Evolutionary conservation across 1,140 invertebrate genomes (phyloP).

Genomic region (Luehdorfia chinensis): DNA sequence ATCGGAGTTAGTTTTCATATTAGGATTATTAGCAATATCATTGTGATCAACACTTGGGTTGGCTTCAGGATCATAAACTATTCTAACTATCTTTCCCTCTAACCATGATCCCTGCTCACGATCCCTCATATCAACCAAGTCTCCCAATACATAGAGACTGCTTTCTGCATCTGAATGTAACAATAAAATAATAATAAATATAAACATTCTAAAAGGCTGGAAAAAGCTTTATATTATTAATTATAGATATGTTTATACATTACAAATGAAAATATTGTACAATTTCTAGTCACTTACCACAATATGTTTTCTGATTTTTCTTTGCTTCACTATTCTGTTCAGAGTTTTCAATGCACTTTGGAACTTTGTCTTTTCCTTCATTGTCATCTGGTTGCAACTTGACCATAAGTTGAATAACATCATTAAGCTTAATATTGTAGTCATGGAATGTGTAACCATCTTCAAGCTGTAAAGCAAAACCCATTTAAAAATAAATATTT

Average conservation of each 20-base stretch:
- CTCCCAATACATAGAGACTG: conserved; percentile 80
- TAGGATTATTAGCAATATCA: conserved; percentile 11
- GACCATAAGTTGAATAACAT: conserved; percentile 86
- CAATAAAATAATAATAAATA: conserved; percentile 19
- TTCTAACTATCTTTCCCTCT: conserved; percentile 78
- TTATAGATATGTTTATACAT: background rate
- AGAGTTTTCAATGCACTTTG: too few relatives aligned
- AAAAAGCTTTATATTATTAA: background rate
- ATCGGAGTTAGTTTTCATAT: conserved; percentile 23
- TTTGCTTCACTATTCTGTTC: too few relatives aligned
- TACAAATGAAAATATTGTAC: too few relatives aligned
- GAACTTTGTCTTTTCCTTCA: conserved; percentile 25
- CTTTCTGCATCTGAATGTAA: conserved; percentile 70
- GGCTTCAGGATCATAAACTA: conserved; percentile 43
- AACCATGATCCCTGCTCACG: conserved; percentile 81
- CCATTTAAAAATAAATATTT: conserved; percentile 9
- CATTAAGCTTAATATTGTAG: conserved; percentile 88
- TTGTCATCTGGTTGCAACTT: conserved; percentile 41
- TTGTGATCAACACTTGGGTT: conserved; percentile 8
- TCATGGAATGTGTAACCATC: conserved; percentile 87
- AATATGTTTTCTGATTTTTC: too few relatives aligned
- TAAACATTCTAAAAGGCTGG: too few relatives aligned
- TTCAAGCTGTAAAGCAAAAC: conserved; percentile 80
- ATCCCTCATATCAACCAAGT: conserved; percentile 83
- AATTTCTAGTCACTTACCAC: too few relatives aligned